Base-by-base conservation (phyloP, 2,888 invertebrate genomes). In the Drosophila mulleri region DNA sequence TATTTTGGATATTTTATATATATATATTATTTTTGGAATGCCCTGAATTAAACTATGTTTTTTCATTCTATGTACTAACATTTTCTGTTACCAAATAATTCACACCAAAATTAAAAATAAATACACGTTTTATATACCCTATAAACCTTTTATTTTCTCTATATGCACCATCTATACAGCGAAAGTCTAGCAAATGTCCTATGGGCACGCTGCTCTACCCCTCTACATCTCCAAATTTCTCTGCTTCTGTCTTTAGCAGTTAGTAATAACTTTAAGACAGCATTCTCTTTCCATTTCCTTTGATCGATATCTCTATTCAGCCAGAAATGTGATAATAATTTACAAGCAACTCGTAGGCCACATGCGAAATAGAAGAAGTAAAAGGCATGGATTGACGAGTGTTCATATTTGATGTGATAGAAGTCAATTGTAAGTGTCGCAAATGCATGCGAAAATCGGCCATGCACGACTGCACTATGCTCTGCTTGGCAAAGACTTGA, bases 401-500 rank as follows among this genome's bases (percentile, higher is more conserved):
- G 39, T 52, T 53, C 53, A 41, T 54, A 18, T 54, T 54, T 29
- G 65, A 65, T 65, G 35, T 37, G 42, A 37, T 12, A 14, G 29
- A 53, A 44, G 66, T 66, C 66, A 20, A 56, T 47, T 47, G 45
- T 16, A 16, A 39, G 62, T 39, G 20, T 57, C n/a, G 57, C 44
- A 45, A 44, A 29, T 14, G 54, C 18, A n/a, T 4, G n/a, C 3
- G 1, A 20, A 8, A 1, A 16, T 2, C 26, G 18, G 26, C 0
- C 8, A 12, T 26, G 41, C 8, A 29, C 18, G 41, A 41, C 41
- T 18, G 14, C 6, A 1, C 3, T 1, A 41, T 29, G 11, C 54
- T 26, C 41, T 41, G 26, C 0, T 39, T 2, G 11, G 1, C 1
- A 9, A 32, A 32, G 32, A 32, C 2, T 32, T 32, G 32, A 32